Base-by-base conservation (phyloP, 2,797 vertebrate genomes). In the Threskiornis aethiopicus region DNA sequence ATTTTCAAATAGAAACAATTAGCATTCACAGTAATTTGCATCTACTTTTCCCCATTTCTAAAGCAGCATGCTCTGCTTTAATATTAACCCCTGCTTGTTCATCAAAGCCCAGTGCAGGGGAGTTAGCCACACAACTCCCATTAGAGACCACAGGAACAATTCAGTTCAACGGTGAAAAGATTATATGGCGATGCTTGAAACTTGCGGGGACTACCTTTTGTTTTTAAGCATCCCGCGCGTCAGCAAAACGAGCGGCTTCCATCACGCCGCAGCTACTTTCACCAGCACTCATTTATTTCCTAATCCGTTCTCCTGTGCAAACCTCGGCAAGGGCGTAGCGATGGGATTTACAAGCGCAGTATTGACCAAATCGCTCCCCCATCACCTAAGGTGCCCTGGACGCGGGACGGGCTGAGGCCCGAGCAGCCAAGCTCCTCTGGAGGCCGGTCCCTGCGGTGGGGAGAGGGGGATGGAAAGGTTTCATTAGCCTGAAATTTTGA, bases 1-100 rank as follows among this genome's bases (percentile, higher is more conserved):
- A 95, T 97, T 97, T 97, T 95, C 95, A 97, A 98, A 97, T 96
- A 98, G 97, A 97, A 98, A 97, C 92, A 97, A 98, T 98, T 98
- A 97, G 92, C 90, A 97, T 95, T 92, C 94, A 84, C 92, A 78
- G 89, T 95, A 97, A 98, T 98, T 98, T 98, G 89, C 96, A 97
- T 98, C 93, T 97, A 70, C 77, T 96, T 96, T 91, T 15, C 94
- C 94, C 85, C 72, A 16, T 93, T 96, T 81, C 92, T 76, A 97
- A 97, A 97, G 87, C 95, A 92, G 84, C 70, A 49, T 35, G 73
- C 76, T 96, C 81, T 95, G 91, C 72, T 95, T 96, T 92, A 89
- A 72, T 71, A 97, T 96, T 96, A 98, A 95, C 93, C 84, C 96
- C 77, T 94, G 84, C 84, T 31, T 88, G 95, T 47, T 96, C 84